Evolutionary conservation across 2,113 vertebrate genomes (phyloP).

Genomic region (Seriola aureovittata): DNA sequence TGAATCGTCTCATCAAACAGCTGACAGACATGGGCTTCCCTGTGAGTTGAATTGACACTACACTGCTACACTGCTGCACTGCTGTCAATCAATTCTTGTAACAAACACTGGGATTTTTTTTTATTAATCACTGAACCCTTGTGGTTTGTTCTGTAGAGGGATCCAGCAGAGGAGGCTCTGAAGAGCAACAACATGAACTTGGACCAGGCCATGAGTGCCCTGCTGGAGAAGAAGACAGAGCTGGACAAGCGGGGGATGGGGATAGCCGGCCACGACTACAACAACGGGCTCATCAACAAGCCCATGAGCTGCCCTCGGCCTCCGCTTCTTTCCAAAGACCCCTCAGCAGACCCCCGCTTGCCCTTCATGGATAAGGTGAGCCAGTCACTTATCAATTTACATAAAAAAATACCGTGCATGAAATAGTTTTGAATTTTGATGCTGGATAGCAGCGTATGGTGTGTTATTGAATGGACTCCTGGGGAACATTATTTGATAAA

Average conservation of each 20-base stretch:
- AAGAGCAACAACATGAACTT: constrained; percentile 98
- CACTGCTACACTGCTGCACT: neutral
- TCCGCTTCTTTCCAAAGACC: constrained; percentile 97
- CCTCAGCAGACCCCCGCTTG: constrained; percentile 92
- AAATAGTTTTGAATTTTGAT: neutral
- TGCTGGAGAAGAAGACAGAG: constrained; percentile 99
- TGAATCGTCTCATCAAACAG: constrained; percentile 97
- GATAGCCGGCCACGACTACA: constrained; percentile 92
- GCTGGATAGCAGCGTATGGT: too few species aligned
- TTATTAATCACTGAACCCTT: neutral
- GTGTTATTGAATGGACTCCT: neutral
- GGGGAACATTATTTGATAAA: neutral
- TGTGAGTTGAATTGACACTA: constrained; percentile 83
- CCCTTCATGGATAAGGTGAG: constrained; percentile 96
- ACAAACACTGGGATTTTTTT: neutral
- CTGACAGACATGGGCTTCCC: constrained; percentile 99
- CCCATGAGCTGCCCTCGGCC: constrained; percentile 93
- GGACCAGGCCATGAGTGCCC: constrained; percentile 99
- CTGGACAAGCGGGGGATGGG: constrained; percentile 98
- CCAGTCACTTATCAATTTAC: neutral
- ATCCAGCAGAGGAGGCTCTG: constrained; percentile 98
- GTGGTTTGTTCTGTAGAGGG: constrained; percentile 86
- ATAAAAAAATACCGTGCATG: neutral
- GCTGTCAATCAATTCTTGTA: neutral
- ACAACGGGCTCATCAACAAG: constrained; percentile 95